Conservation (phyloP, 2,113 vertebrate genomes). For the Tylochromis polylepis region DNA sequence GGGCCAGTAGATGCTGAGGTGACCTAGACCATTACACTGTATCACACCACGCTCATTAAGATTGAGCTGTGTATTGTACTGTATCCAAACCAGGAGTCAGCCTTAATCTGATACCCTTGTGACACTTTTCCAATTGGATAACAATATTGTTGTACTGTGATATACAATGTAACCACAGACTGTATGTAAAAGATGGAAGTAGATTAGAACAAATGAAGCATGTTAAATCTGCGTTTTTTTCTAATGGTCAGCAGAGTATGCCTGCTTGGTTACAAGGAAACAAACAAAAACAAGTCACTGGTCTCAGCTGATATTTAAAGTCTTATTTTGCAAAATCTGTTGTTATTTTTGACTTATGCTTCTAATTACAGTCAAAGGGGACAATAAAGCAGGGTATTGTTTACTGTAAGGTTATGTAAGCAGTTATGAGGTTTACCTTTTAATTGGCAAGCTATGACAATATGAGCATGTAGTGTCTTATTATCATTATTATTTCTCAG, state of each 20-base stretch:
- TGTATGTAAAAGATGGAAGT: background rate
- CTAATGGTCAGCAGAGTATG: background rate
- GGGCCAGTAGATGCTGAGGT: slow-evolving; percentile 33
- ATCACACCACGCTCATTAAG: slow-evolving; percentile 20
- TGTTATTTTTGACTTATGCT: no score
- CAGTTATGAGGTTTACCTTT: background rate
- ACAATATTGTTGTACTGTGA: background rate
- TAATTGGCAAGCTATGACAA: background rate
- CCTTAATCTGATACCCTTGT: background rate
- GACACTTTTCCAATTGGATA: background rate
- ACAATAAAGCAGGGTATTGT: background rate
- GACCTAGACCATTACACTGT: slow-evolving; percentile 35
- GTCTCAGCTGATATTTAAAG: background rate
- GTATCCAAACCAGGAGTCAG: background rate
- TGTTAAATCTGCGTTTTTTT: background rate
- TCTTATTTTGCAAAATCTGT: background rate
- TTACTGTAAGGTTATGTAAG: background rate
- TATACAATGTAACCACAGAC: background rate
- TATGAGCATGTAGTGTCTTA: background rate
- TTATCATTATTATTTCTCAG: background rate
- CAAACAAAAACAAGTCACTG: background rate
- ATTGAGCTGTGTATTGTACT: slow-evolving; percentile 1
- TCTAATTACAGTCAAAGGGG: background rate
- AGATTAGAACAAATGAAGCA: background rate
- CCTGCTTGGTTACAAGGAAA: background rate